Conservation (phyloP, 2,888 invertebrate genomes). For the Lithophane semibrunnea region DNA sequence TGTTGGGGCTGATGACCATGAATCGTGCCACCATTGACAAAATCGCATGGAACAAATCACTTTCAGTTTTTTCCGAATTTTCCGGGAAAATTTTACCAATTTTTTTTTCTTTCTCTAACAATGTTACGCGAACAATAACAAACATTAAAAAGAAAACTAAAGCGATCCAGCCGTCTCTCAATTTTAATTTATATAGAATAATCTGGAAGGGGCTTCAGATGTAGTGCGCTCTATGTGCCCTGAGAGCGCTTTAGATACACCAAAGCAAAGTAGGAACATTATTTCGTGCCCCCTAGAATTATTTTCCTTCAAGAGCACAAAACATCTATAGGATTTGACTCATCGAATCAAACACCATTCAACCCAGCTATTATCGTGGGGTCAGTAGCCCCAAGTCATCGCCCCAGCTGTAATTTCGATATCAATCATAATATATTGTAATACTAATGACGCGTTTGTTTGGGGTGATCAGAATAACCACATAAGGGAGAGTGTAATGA, state of each 20-base stretch:
- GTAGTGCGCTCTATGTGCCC: neutral
- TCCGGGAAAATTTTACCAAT: neutral
- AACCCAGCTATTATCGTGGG: constrained; percentile 31
- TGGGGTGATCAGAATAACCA: constrained; percentile 45
- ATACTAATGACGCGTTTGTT: constrained; percentile 64
- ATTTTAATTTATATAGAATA: neutral
- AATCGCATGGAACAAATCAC: neutral
- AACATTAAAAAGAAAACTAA: neutral
- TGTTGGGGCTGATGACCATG: no score
- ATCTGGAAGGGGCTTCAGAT: neutral
- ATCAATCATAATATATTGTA: constrained; percentile 63
- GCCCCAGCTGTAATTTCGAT: constrained; percentile 49
- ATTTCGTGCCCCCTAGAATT: neutral
- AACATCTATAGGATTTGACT: constrained; percentile 34
- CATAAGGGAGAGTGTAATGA: constrained; percentile 33
- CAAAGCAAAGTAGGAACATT: neutral
- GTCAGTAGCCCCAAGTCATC: constrained; percentile 42
- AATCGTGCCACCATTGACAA: neutral
- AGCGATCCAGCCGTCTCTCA: neutral
- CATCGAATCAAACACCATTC: constrained; percentile 49
- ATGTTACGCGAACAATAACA: neutral
- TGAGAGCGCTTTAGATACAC: neutral
- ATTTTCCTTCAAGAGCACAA: neutral
- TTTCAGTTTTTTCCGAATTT: neutral
- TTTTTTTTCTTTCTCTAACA: neutral